A percentile compares a stretch with the other conserved stretches of the same genome.
phyloP scores from a whole-genome alignment of 1,140 invertebrate species.

The Bactericera cockerelli region DNA sequence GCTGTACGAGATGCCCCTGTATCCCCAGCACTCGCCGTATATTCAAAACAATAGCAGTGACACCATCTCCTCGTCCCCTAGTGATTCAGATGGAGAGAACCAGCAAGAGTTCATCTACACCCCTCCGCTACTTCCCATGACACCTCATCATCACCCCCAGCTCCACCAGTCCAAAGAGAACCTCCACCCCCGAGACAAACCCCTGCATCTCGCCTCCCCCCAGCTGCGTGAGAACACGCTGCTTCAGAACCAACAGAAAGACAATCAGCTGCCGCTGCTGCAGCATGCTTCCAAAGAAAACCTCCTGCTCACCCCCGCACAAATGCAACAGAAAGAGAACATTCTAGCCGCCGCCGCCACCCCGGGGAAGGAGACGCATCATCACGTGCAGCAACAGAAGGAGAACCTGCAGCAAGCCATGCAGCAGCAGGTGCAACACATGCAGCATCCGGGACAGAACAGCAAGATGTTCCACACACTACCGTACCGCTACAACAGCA shows the following conservation, averaged over 20 bases:
- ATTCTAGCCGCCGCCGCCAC: background rate
- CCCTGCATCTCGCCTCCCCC: background rate
- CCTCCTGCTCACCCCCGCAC: background rate
- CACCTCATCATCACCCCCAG: background rate
- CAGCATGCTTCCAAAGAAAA: background rate
- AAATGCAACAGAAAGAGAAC: conserved; percentile 4
- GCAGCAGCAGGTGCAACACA: background rate
- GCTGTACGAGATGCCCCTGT: background rate
- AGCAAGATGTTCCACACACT: background rate
- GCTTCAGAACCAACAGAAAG: conserved; percentile 2
- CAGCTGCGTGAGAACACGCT: background rate
- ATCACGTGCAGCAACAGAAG: background rate
- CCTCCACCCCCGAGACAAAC: background rate
- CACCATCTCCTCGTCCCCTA: background rate
- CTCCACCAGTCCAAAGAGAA: background rate
- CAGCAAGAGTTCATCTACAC: background rate
- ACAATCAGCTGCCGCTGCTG: background rate
- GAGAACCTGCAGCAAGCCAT: background rate
- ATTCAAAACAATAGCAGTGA: background rate
- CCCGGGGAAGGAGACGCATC: no score
- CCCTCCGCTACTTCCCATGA: background rate
- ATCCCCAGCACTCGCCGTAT: background rate
- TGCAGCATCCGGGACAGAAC: background rate
- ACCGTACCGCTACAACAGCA: background rate
- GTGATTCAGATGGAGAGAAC: background rate